phyloP scores from a whole-genome alignment of 2,113 vertebrate species.

The Hyla sarda region DNA sequence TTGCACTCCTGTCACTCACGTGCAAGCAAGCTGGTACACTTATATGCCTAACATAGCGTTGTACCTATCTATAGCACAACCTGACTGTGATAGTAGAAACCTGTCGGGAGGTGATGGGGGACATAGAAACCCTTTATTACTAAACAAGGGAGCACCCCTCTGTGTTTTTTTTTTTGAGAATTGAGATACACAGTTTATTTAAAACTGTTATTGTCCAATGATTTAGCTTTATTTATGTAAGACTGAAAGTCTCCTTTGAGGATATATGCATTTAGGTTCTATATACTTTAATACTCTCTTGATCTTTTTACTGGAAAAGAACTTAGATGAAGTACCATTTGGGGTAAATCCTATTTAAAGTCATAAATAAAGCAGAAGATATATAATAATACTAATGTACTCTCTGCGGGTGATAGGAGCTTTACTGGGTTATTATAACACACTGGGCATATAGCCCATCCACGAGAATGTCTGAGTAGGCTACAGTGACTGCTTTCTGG shows the following conservation, averaged over 20 bases:
- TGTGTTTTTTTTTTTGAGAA: neutral
- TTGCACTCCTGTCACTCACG: too few relatives aligned
- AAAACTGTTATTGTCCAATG: neutral
- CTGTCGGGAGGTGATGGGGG: too few relatives aligned
- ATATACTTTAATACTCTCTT: neutral
- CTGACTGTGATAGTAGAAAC: too few relatives aligned
- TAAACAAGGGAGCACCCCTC: too few relatives aligned
- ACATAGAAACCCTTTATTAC: too few relatives aligned
- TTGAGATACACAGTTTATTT: neutral
- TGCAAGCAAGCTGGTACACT: too few relatives aligned
- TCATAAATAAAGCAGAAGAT: slow-evolving; percentile 72
- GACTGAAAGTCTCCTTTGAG: neutral
- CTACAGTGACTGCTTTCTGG: slow-evolving; percentile 70
- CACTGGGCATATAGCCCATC: slow-evolving; percentile 70
- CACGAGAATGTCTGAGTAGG: slow-evolving; percentile 70
- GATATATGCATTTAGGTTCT: neutral
- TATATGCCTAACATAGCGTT: too few relatives aligned
- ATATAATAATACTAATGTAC: slow-evolving; percentile 75
- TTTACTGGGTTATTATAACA: slow-evolving; percentile 71
- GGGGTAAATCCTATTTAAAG: slow-evolving; percentile 61
- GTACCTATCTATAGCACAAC: too few relatives aligned
- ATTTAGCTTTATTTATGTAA: neutral
- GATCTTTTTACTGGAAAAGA: neutral
- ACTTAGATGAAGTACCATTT: neutral
- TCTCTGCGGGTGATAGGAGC: slow-evolving; percentile 68